Evolutionary conservation across 1,140 invertebrate species (phyloP), one percentile per base, ranked within the genome.

Genomic region (Ceratoteleas bidentatus): DNA sequence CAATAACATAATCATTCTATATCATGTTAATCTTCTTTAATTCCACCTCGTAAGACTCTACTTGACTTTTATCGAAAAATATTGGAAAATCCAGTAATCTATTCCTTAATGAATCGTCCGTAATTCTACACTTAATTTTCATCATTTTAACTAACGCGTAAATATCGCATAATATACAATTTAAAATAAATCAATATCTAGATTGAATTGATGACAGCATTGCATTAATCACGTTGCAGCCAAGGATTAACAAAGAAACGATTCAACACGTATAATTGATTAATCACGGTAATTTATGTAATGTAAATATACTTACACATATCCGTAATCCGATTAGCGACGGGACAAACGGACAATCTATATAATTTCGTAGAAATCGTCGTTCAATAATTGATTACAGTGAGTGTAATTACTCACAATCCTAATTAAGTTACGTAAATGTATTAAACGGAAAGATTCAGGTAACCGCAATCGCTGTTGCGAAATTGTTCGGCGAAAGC

Each of bases 301-400:
- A 56, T 56, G 54, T 8, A 56, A 56, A 56, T 56, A 56, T 38
- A 38, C 13, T 56, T 56, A 38, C 54, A 0, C 10, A 15, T 14
- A 38, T 33, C 14, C 15, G 45, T 32, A 45, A 60, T 60, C 40
- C 15, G 56, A 43, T 60, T 60, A 24, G 24, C 24, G 24, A 2
- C 4, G 24, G 24, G 24, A 24, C 24, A 60, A 45, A 45, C 4
- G 5, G 9, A 60, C 38, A 60, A 24, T 60, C 14, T 32, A 32
- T 60, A 60, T 45, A 60, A 45, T 60, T 60, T 60, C n/a, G 33
- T 45, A 60, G 9, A 16, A 56, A 56, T 56, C 34, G 54, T 60
- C 24, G 13, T 60, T 60, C 14, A 60, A 45, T 60, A 24, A 60
- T 60, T 60, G 38, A 60, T 60, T 24, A 45, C 56, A 43, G 5